phyloP scores from a whole-genome alignment of 1,140 invertebrate genomes.

The Drosophila bipectinata region DNA sequence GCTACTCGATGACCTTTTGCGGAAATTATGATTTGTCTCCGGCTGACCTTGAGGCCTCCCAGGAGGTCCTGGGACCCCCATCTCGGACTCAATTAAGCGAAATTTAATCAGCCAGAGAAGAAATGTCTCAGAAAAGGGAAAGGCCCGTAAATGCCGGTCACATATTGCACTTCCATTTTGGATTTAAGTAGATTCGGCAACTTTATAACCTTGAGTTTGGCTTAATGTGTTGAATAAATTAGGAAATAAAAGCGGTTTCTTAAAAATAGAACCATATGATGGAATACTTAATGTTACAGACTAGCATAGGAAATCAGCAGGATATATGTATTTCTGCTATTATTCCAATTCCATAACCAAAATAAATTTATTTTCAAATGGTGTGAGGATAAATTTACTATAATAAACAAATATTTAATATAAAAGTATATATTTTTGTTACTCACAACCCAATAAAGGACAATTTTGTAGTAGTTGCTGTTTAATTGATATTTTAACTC shows the following conservation, averaged over 20 bases:
- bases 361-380: too few species aligned
- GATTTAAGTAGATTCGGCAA: conserved; percentile 30
- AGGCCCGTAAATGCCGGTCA: conserved; percentile 36
- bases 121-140: conserved; percentile 34
- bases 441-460: too few species aligned
- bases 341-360: neutral
- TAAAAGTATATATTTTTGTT: too few species aligned
- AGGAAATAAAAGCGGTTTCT: conserved; percentile 34
- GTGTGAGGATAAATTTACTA: too few species aligned
- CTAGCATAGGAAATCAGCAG: too few species aligned
- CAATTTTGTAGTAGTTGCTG: too few species aligned
- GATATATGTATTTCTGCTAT: neutral
- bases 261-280: conserved; percentile 25
- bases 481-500: too few species aligned
- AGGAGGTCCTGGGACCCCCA: neutral
- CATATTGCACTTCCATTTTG: conserved; percentile 56
- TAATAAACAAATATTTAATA: too few species aligned
- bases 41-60: conserved; percentile 24
- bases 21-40: conserved; percentile 74
- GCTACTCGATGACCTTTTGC: conserved; percentile 59
- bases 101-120: conserved; percentile 58
- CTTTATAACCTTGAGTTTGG: conserved; percentile 31
- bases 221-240: conserved; percentile 50
- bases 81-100: conserved; percentile 36
- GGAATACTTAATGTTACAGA: conserved; percentile 6